Conservation (phyloP, 2,888 invertebrate species). For the Vesta saturnalis region DNA sequence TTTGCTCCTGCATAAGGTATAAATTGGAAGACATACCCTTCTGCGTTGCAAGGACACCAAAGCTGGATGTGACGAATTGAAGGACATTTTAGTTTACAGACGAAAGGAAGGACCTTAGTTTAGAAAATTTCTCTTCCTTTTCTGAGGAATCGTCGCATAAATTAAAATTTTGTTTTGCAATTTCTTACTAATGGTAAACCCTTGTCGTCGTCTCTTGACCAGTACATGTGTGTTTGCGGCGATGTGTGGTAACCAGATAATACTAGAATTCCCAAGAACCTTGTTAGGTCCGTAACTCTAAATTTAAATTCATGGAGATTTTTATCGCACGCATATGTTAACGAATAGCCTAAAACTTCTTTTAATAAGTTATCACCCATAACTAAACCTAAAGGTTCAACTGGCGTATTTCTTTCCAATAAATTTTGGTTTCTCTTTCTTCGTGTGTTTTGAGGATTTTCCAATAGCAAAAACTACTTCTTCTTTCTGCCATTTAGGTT, state of each 20-base stretch:
- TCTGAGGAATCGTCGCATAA: background rate
- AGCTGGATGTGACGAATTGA: background rate
- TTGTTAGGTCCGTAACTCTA: no score
- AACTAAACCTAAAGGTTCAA: no score
- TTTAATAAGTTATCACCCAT: no score
- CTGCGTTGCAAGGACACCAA: background rate
- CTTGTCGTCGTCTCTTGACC: background rate
- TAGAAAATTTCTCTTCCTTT: background rate
- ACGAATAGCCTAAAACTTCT: no score
- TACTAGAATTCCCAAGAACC: no score
- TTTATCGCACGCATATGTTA: no score
- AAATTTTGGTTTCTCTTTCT: no score
- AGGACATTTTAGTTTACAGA: background rate
- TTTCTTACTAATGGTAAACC: background rate
- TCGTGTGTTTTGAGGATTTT: no score
- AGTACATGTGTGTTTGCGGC: background rate
- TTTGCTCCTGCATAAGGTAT: background rate
- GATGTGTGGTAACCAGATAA: background rate
- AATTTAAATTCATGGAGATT: no score
- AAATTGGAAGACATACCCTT: background rate
- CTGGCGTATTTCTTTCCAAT: no score
- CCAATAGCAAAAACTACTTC: no score
- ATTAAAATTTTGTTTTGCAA: background rate
- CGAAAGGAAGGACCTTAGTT: background rate
- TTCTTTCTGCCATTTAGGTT: no score